These are phyloP conservation scores for Steinernema khuongi DNA, from an alignment of 1,140 invertebrate genomes.

Conservation along the genomic window DNA sequence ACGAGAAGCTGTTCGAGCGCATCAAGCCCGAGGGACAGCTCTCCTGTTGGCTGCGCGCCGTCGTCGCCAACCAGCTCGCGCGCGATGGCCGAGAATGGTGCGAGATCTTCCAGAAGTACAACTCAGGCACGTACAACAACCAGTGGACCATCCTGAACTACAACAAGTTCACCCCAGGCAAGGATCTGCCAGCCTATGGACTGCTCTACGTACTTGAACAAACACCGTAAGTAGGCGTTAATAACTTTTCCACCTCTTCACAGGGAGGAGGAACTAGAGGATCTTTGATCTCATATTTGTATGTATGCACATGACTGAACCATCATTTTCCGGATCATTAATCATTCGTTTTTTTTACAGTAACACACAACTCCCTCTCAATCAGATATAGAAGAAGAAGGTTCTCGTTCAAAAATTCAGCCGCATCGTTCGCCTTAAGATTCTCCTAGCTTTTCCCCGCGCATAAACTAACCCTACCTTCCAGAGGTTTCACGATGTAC, in stretches of 20 bases:
- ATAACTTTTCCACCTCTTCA: no score
- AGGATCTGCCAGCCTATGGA: slow-evolving; percentile 61
- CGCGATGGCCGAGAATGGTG: slow-evolving; percentile 70
- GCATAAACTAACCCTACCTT: no score
- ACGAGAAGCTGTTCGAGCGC: slow-evolving; percentile 65
- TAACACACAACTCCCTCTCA: no score
- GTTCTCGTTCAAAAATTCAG: no score
- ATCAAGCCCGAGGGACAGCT: slow-evolving; percentile 66
- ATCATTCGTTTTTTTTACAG: no score
- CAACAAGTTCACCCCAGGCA: slow-evolving; percentile 64
- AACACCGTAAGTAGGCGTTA: slow-evolving; percentile 65
- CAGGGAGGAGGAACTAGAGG: no score
- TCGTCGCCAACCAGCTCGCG: slow-evolving; percentile 77
- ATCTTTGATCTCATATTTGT: no score
- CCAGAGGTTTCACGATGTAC: slow-evolving; percentile 57
- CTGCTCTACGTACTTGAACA: slow-evolving; percentile 76
- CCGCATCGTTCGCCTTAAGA: no score
- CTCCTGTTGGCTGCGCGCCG: slow-evolving; percentile 71
- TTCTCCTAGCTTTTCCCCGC: no score
- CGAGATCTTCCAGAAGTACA: slow-evolving; percentile 63
- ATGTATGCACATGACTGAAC: no score
- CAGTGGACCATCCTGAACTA: slow-evolving; percentile 79
- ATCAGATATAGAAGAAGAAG: no score
- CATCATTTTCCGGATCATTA: no score
- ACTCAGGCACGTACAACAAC: slow-evolving; percentile 76